Base-by-base conservation (phyloP, 2,113 vertebrate species). In the Carassius carassius region DNA sequence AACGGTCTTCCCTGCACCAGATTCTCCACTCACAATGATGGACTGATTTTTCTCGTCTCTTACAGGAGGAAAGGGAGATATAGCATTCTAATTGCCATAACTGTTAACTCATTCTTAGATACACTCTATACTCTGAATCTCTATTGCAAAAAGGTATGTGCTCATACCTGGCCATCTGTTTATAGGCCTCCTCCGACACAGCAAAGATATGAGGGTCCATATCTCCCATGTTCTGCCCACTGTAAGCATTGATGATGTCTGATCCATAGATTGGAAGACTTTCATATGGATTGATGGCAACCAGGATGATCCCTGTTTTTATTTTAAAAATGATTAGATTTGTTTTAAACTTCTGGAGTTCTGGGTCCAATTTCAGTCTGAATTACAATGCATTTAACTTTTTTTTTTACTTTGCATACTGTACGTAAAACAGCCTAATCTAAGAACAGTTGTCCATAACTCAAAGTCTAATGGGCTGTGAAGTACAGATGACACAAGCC, bases 161-260 rank as follows among this genome's bases (percentile, higher is more conserved):
- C 49, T 11, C 94, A 87, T 89, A 99, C 98, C 98, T 97, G 94
- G 96, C 95, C 98, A 99, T 99, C 90, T 99, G 97, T 87, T 96
- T 99, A 82, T 97, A 99, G 0, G 98, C 97, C 89, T 99, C 97
- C 86, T 99, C 98, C 78, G 97, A 97, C 74, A 99, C 98, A 0
- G 98, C 98, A 88, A 99, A 99, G 90, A 99, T 98, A 88, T 99
- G 98, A 13, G 98, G 98, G 87, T 99, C 98, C 97, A 99, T 98
- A 86, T 99, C 98, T 19, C 97, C 97, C 97, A 97, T 97, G 74
- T 99, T 98, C 91, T 99, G 97, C 82, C 97, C 97, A 56, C 96
- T 98, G 90, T 99, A 99, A 0, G 98, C 98, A 88, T 95, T 95
- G 92, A 99, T 99, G 94, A 99, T 98, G 85, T 97, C 97, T 72